Base-by-base conservation (phyloP, 2,113 vertebrate species). In the Silurus glanis region DNA sequence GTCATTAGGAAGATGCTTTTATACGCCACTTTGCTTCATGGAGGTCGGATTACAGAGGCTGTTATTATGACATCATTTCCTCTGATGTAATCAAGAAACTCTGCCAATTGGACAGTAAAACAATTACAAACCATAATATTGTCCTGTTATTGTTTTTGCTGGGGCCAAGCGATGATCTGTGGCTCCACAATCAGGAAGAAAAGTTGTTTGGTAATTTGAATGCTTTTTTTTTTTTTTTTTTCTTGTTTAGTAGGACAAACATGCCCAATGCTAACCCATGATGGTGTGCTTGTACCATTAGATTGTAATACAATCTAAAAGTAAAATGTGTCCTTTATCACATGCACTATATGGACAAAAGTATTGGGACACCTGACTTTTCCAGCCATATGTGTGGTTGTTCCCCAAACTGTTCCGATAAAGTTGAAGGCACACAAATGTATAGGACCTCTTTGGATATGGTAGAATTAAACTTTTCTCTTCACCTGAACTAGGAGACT, bases 21-120 rank as follows among this genome's bases (percentile, higher is more conserved):
- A 71, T 83, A 71, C 17, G 1, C 53, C 19, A 53, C 6, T 10
- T 71, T 12, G 28, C 81, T 67, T 83, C 64, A 58, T n/a, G 82
- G 51, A 83, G 82, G 66, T 83, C 82, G 6, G 51, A 72, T 83
- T 83, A 58, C 82, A 56, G 53, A 67, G 17, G 82, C 64, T 58
- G 51, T 83, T 72, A 83, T 83, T 80, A 28, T 83, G 82, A 71
- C 51, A 72, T 71, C 25, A 83, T 83, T 72, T 83, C 25, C 67
- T 72, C 53, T 72, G 9, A 45, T 83, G 82, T 58, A 71, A 83
- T 83, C 51, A 56, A 72, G 37, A 83, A 69, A 83, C 25, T 71
- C 51, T 45, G 25, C 66, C 25, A 56, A 58, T 14, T 71, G 66
- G 51, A 72, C 64, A 72, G 1, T 69, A 83, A 83, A 71, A 83